Conservation (phyloP, 2,797 vertebrate genomes). For the Micropoecilia bifurca region DNA sequence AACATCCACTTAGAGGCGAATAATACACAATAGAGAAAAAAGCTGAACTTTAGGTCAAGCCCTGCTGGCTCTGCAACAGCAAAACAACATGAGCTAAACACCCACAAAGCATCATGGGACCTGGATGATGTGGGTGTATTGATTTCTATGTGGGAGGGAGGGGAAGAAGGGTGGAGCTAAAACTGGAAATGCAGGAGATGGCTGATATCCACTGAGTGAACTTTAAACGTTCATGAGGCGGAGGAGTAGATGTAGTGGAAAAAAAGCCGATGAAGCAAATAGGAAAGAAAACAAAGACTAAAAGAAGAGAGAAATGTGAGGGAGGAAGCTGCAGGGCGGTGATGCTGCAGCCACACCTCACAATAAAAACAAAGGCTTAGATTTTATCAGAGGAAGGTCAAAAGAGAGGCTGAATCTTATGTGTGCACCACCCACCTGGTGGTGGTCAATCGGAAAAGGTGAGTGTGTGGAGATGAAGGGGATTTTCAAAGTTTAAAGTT, state of each 20-base stretch:
- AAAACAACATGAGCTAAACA: conserved; percentile 75
- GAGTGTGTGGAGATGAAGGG: not conserved
- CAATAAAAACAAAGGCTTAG: conserved; percentile 61
- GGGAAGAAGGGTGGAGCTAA: conserved; percentile 75
- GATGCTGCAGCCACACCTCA: conserved; percentile 56
- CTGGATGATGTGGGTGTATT: conserved; percentile 76
- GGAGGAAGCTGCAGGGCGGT: conserved; percentile 30
- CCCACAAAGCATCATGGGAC: conserved; percentile 78
- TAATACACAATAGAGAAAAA: conserved; percentile 52
- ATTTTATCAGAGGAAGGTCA: conserved; percentile 17
- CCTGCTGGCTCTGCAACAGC: conserved; percentile 74
- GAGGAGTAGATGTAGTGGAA: conserved; percentile 46
- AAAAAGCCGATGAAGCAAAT: conserved; percentile 3
- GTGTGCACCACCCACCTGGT: conserved; percentile 44
- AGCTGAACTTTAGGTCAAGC: conserved; percentile 72
- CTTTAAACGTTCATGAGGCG: conserved; percentile 58
- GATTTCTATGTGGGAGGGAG: conserved; percentile 75
- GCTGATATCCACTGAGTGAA: conserved; percentile 56
- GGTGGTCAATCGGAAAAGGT: conserved; percentile 11
- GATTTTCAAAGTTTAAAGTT: not conserved
- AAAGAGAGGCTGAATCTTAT: conserved; percentile 30
- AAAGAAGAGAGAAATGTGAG: conserved; percentile 6
- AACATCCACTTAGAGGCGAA: conserved; percentile 28
- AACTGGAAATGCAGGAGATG: conserved; percentile 67
- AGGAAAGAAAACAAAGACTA: not conserved